Conservation (phyloP, 2,797 vertebrate species). For the Lindbergichthys nudifrons region DNA sequence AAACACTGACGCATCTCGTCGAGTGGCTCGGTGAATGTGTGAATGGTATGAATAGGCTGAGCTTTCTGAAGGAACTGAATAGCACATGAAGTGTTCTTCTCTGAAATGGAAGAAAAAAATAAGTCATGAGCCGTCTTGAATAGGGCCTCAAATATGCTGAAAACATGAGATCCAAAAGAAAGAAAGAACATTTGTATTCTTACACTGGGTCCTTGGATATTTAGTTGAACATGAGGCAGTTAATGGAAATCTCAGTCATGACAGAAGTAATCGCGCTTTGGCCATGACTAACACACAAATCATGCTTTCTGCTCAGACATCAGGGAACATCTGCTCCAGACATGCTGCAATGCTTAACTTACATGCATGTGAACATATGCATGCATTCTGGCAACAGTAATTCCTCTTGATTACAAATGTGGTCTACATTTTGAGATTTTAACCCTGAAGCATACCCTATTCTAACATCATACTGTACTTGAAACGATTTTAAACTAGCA, state of each 20-base stretch:
- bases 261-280: slow-evolving; percentile 38
- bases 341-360: slow-evolving; percentile 3
- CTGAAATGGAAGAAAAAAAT: slow-evolving; percentile 38
- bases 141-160: background rate
- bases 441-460: too few relatives aligned
- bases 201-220: slow-evolving; percentile 6
- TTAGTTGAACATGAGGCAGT: slow-evolving; percentile 19
- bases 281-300: slow-evolving; percentile 28
- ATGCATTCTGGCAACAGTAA: background rate
- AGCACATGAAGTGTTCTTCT: slow-evolving; percentile 17
- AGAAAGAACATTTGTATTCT: slow-evolving; percentile 7
- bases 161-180: slow-evolving; percentile 14
- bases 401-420: background rate
- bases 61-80: slow-evolving; percentile 36
- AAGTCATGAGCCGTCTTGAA: background rate
- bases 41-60: slow-evolving; percentile 20
- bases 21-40: slow-evolving; percentile 16
- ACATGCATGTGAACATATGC: background rate
- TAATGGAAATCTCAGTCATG: slow-evolving; percentile 29
- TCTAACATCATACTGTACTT: too few relatives aligned
- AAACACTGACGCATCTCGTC: background rate
- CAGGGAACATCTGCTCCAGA: slow-evolving; percentile 41
- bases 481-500: too few relatives aligned
- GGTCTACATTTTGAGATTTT: too few relatives aligned
- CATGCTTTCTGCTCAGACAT: slow-evolving; percentile 24